Percentiles rank a stretch among this genome's conserved stretches.
Evolutionary conservation across 2,797 vertebrate species (phyloP).

Genomic region (Spheniscus humboldti): DNA sequence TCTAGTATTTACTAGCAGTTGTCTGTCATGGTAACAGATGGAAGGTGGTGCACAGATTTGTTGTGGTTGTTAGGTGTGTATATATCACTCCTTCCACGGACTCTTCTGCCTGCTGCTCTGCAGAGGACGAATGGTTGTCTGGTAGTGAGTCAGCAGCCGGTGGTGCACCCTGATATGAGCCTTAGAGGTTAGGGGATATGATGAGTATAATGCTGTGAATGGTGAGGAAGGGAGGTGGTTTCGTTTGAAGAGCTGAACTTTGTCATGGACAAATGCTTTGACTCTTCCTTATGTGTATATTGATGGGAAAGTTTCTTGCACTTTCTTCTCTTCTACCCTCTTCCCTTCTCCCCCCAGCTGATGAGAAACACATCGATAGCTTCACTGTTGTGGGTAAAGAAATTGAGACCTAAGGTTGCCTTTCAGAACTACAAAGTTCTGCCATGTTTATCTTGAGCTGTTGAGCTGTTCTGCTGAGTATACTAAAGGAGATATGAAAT

Average conservation of each 20-base stretch:
- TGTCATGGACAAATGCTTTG: background rate
- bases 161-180: background rate
- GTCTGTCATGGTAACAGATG: background rate
- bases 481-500: background rate
- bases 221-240: background rate
- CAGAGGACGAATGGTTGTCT: background rate
- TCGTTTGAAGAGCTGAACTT: background rate
- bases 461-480: background rate
- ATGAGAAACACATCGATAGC: background rate
- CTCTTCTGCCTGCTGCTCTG: background rate
- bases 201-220: background rate
- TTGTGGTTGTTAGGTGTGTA: background rate
- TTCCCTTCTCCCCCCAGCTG: background rate
- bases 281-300: background rate
- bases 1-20: background rate
- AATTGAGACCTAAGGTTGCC: background rate
- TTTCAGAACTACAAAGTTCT: background rate
- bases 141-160: background rate
- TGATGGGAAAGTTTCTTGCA: background rate
- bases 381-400: background rate
- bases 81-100: background rate
- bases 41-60: background rate
- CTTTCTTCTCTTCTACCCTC: background rate
- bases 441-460: background rate
- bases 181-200: background rate